phyloP scores from a whole-genome alignment of 2,797 vertebrate genomes.

The Eulemur coronatus region DNA sequence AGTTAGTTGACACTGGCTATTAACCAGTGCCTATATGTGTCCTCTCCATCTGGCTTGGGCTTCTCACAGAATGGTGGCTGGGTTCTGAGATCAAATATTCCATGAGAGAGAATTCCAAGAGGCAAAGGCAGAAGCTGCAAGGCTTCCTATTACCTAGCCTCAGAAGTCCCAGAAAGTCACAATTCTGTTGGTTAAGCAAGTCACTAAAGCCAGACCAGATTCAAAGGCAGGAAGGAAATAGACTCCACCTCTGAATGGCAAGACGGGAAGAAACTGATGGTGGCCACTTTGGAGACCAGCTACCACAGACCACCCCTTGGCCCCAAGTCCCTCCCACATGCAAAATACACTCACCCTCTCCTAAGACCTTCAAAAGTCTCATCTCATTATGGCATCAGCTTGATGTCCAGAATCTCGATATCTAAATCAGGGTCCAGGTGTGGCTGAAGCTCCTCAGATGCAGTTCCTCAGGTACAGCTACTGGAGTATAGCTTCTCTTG shows the following conservation, averaged over 20 bases:
- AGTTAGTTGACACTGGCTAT: neutral
- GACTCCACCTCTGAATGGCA: constrained; percentile 27
- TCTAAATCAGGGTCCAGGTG: constrained; percentile 76
- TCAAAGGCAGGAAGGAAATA: constrained; percentile 36
- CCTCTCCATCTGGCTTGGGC: neutral
- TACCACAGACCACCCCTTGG: constrained; percentile 64
- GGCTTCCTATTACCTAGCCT: constrained; percentile 29
- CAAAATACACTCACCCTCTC: constrained; percentile 80
- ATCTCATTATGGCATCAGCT: constrained; percentile 77
- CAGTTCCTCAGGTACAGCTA: constrained; percentile 74
- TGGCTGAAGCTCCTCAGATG: constrained; percentile 72
- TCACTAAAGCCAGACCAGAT: constrained; percentile 46
- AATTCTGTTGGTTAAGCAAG: constrained; percentile 34
- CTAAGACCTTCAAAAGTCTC: constrained; percentile 78
- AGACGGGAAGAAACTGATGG: constrained; percentile 33
- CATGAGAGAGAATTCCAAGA: constrained; percentile 21
- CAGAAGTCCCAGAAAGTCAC: constrained; percentile 13
- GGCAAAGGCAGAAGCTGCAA: neutral
- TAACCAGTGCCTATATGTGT: neutral
- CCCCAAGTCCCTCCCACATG: constrained; percentile 74
- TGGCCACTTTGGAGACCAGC: constrained; percentile 31
- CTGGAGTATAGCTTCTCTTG: constrained; percentile 73
- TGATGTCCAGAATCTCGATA: constrained; percentile 75
- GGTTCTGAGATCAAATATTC: neutral
- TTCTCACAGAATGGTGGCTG: constrained; percentile 1